Conservation (phyloP, 2,113 vertebrate species). For the Pundamilia nyererei region DNA sequence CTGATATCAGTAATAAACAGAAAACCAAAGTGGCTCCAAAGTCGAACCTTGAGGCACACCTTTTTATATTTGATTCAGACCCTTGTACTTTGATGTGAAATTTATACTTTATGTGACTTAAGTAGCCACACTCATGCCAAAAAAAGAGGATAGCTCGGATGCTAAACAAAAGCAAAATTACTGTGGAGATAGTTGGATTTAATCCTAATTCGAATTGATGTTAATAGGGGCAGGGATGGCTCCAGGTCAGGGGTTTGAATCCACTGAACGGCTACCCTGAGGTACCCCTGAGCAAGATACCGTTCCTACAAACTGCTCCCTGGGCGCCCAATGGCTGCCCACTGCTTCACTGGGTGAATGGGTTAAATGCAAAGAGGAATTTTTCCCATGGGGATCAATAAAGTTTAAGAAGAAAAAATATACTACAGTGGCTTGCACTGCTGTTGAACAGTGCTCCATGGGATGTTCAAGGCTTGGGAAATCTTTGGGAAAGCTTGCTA, state of each 20-base stretch:
- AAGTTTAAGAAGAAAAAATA: too few relatives aligned
- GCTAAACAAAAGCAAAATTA: not conserved
- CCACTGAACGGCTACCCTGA: not conserved
- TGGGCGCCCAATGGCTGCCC: too few relatives aligned
- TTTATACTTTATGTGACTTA: not conserved
- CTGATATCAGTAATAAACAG: not conserved
- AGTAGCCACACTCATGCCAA: not conserved
- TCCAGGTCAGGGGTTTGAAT: not conserved
- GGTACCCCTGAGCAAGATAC: too few relatives aligned
- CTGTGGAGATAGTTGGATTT: not conserved
- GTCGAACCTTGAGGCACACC: not conserved
- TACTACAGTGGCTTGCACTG: too few relatives aligned
- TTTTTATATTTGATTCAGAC: not conserved
- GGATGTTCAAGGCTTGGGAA: too few relatives aligned
- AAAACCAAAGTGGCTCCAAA: not conserved
- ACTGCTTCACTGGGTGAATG: too few relatives aligned
- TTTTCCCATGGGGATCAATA: too few relatives aligned
- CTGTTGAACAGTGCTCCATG: too few relatives aligned
- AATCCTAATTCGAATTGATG: not conserved
- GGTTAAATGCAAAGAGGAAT: too few relatives aligned
- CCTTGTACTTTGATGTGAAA: not conserved
- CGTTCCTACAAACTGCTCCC: too few relatives aligned
- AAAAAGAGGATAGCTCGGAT: not conserved
- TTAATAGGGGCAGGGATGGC: not conserved
- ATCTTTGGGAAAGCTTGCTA: too few relatives aligned